Evolutionary conservation across 2,113 vertebrate species (phyloP).

Genomic region (Otolemur garnettii): DNA sequence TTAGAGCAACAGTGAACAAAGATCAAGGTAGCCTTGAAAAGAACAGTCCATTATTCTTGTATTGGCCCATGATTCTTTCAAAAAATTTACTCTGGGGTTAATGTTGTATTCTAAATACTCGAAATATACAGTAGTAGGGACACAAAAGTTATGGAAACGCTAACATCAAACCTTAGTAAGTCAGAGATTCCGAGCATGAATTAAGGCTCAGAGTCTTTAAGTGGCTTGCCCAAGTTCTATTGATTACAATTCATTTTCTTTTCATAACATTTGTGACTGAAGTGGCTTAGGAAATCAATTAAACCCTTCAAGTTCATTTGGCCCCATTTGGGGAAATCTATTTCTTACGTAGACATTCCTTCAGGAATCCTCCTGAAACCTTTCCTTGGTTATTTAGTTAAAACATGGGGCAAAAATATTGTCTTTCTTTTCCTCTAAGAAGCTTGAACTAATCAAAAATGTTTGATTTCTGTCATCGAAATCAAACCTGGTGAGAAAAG

Average conservation of each 20-base stretch:
- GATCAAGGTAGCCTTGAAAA: not conserved
- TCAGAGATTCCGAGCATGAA: not conserved
- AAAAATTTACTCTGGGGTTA: not conserved
- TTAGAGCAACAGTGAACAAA: not conserved
- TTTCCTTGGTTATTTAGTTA: not conserved
- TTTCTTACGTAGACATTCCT: not conserved
- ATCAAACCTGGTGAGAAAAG: not conserved
- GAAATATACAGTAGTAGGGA: not conserved
- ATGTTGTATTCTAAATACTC: not conserved
- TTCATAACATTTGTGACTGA: constrained; percentile 26
- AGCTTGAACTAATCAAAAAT: not conserved
- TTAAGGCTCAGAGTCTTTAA: not conserved
- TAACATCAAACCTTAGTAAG: not conserved
- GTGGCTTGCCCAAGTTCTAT: not conserved
- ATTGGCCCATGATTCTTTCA: not conserved
- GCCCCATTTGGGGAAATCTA: constrained; percentile 32
- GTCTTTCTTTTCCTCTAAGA: not conserved
- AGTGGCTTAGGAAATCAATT: constrained; percentile 43
- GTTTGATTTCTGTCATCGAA: not conserved
- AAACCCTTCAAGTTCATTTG: constrained; percentile 20
- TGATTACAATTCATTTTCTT: constrained; percentile 42
- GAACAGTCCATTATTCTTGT: not conserved
- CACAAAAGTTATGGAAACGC: not conserved
- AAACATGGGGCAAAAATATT: not conserved
- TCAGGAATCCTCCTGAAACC: not conserved